These are phyloP conservation scores for Gephyroberyx darwinii DNA, from an alignment of 2,797 vertebrate species.

Conservation along the genomic window DNA sequence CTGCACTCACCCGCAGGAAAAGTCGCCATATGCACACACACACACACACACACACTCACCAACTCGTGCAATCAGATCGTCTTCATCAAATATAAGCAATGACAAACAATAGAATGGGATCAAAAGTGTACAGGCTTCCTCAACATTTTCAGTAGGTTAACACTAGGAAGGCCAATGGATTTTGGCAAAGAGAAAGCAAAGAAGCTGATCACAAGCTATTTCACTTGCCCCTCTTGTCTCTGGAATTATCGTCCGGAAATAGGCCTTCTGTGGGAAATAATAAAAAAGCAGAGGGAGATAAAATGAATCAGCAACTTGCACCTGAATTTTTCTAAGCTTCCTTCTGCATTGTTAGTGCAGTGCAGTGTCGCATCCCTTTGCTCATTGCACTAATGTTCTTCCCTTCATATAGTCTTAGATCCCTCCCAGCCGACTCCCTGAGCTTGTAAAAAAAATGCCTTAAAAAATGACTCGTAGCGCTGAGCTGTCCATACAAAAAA, in stretches of 20 bases:
- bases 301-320: background rate
- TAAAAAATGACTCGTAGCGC: conserved; percentile 67
- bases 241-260: background rate
- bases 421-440: conserved; percentile 33
- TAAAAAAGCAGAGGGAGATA: background rate
- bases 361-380: conserved; percentile 19
- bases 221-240: background rate
- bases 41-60: background rate
- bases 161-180: no score
- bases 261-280: conserved; percentile 1
- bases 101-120: conserved; percentile 3
- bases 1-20: background rate
- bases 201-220: background rate
- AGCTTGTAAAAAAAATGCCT: conserved; percentile 47
- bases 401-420: conserved; percentile 28
- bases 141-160: background rate
- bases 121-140: background rate
- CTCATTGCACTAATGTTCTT: conserved; percentile 28
- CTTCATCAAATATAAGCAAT: conserved; percentile 7
- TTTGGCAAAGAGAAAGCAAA: background rate
- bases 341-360: background rate
- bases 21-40: conserved; percentile 20
- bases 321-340: conserved; percentile 8
- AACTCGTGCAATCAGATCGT: no score
- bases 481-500: conserved; percentile 76